Conservation (phyloP, 2,888 invertebrate genomes). For the Empis livida region DNA sequence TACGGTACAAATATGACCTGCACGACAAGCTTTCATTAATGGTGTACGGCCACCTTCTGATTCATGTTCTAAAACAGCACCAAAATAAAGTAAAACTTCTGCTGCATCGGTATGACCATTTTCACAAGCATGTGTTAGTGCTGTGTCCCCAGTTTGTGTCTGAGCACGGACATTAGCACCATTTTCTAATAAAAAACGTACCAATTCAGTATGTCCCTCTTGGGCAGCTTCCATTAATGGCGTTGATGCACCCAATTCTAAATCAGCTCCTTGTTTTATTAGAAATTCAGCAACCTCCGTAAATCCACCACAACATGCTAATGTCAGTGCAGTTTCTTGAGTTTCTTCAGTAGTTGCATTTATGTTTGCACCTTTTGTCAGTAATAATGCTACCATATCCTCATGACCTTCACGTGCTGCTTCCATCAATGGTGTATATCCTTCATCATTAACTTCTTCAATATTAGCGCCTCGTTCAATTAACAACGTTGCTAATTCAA, state of each 20-base stretch:
- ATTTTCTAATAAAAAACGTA: conserved; percentile 66
- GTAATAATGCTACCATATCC: conserved; percentile 89
- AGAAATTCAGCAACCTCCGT: conserved; percentile 91
- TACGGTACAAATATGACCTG: conserved; percentile 91
- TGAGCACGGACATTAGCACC: conserved; percentile 86
- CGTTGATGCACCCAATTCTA: conserved; percentile 89
- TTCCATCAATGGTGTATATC: conserved; percentile 99
- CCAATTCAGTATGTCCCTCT: conserved; percentile 91
- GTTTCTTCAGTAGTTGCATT: conserved; percentile 99
- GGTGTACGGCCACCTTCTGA: conserved; percentile 96
- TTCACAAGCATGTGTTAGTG: conserved; percentile 95
- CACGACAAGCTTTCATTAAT: conserved; percentile 95
- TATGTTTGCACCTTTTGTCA: conserved; percentile 89
- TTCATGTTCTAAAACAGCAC: conserved; percentile 89
- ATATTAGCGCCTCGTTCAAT: conserved; percentile 96
- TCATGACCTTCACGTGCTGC: conserved; percentile 97
- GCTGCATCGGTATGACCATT: conserved; percentile 98
- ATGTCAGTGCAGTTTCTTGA: conserved; percentile 87
- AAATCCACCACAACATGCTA: conserved; percentile 92
- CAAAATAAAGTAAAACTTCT: conserved; percentile 77
- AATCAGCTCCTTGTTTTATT: conserved; percentile 87
- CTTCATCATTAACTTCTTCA: conserved; percentile 98
- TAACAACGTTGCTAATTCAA: conserved; percentile 88
- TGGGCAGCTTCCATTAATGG: conserved; percentile 98
- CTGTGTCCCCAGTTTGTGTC: conserved; percentile 91